A percentile compares a stretch with the other conserved stretches of the same genome.
Conservation (phyloP, 1,140 invertebrate species). For the Psilanteris sp. region DNA sequence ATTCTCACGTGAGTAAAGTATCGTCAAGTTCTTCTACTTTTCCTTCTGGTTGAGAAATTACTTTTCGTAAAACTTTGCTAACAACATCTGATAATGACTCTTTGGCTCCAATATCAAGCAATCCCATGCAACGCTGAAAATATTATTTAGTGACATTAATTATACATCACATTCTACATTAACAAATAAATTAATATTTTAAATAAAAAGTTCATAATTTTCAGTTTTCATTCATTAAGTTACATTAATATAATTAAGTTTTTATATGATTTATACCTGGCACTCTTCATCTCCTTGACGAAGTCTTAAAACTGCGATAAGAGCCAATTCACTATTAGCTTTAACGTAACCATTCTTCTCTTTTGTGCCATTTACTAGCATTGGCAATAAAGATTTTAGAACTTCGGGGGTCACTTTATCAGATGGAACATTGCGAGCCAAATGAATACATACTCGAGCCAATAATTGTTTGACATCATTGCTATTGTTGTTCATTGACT, state of each 20-base stretch:
- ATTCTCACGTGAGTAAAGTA: conserved; percentile 88
- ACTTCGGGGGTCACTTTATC: conserved; percentile 86
- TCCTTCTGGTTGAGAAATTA: conserved; percentile 86
- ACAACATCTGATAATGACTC: conserved; percentile 94
- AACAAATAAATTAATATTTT: too few relatives aligned
- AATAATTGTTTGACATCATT: conserved; percentile 97
- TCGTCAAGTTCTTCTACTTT: conserved; percentile 95
- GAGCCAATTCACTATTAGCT: conserved; percentile 94
- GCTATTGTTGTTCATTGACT: conserved; percentile 95
- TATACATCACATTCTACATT: too few relatives aligned
- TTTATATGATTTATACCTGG: conserved; percentile 81
- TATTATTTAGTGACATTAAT: conserved; percentile 3
- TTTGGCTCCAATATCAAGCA: conserved; percentile 91
- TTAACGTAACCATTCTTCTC: conserved; percentile 98
- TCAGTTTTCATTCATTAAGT: too few relatives aligned
- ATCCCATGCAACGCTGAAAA: conserved; percentile 85
- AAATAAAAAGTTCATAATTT: too few relatives aligned
- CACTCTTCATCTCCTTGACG: conserved; percentile 87
- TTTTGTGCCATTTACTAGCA: conserved; percentile 97
- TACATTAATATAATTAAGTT: too few relatives aligned
- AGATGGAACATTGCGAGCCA: conserved; percentile 83
- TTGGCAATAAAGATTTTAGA: conserved; percentile 89
- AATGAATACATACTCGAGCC: conserved; percentile 88
- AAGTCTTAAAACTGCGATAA: conserved; percentile 91
- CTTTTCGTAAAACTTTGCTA: conserved; percentile 88